These are phyloP conservation scores for Carassius carassius DNA, from an alignment of 2,113 vertebrate species.

Conservation along the genomic window DNA sequence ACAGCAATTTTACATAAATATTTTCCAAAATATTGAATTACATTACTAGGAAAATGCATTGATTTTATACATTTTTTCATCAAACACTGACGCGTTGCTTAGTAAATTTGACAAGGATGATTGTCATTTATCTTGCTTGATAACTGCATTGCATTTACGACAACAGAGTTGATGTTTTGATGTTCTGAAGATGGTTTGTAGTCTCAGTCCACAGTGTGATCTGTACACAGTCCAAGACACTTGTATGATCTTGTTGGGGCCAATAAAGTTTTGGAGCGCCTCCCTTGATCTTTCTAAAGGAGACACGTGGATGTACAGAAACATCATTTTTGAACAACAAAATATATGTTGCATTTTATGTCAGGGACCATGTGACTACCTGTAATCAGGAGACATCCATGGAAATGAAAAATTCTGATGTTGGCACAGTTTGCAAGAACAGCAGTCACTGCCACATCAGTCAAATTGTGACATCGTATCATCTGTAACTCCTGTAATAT, in stretches of 20 bases:
- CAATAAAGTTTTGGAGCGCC: constrained; percentile 75
- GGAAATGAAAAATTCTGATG: constrained; percentile 82
- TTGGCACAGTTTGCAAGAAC: constrained; percentile 80
- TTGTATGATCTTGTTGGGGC: constrained; percentile 82
- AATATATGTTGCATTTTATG: neutral
- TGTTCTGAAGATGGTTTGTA: neutral
- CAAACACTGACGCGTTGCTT: neutral
- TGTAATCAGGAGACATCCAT: constrained; percentile 84
- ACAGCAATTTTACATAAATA: neutral
- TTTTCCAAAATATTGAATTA: neutral
- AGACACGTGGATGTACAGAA: neutral
- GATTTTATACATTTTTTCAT: neutral
- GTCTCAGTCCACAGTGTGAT: constrained; percentile 31
- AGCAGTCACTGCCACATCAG: constrained; percentile 78
- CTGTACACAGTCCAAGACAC: constrained; percentile 85
- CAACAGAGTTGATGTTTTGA: neutral
- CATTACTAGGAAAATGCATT: neutral
- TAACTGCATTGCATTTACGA: neutral
- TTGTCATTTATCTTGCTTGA: neutral
- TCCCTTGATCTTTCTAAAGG: constrained; percentile 79
- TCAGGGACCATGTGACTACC: constrained; percentile 63
- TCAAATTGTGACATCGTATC: constrained; percentile 80
- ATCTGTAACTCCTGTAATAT: constrained; percentile 82
- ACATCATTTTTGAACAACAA: neutral
- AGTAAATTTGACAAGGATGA: neutral